Conservation (phyloP, 2,113 vertebrate species). For the Grammomys surdaster region DNA sequence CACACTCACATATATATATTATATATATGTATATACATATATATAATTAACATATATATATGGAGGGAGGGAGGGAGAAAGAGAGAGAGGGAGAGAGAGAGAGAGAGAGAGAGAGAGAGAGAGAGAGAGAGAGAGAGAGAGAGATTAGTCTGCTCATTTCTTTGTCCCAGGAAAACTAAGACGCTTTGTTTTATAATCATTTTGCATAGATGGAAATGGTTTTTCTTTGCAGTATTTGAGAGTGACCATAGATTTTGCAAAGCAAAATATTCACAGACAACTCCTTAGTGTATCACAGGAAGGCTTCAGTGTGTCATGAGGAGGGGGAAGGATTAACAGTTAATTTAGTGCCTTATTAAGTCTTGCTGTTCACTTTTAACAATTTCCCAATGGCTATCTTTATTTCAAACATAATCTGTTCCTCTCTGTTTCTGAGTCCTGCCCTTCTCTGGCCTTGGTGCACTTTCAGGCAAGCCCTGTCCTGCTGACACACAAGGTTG, state of each 20-base stretch:
- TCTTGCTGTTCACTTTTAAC: background rate
- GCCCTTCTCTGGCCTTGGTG: background rate
- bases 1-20: too few relatives aligned
- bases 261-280: background rate
- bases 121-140: too few relatives aligned
- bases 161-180: background rate
- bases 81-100: too few relatives aligned
- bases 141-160: background rate
- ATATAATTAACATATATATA: too few relatives aligned
- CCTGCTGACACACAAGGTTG: background rate
- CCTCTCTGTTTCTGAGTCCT: background rate
- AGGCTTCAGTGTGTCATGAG: background rate
- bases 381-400: background rate
- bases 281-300: background rate
- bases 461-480: background rate
- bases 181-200: constrained; percentile 42
- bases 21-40: too few relatives aligned
- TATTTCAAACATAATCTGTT: background rate
- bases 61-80: too few relatives aligned
- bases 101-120: too few relatives aligned
- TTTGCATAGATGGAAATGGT: constrained; percentile 49
- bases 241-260: constrained; percentile 55
- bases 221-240: constrained; percentile 37
- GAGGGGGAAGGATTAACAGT: background rate
- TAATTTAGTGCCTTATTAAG: background rate